Conservation (phyloP, 2,888 invertebrate genomes). For the Brenthis daphne region DNA sequence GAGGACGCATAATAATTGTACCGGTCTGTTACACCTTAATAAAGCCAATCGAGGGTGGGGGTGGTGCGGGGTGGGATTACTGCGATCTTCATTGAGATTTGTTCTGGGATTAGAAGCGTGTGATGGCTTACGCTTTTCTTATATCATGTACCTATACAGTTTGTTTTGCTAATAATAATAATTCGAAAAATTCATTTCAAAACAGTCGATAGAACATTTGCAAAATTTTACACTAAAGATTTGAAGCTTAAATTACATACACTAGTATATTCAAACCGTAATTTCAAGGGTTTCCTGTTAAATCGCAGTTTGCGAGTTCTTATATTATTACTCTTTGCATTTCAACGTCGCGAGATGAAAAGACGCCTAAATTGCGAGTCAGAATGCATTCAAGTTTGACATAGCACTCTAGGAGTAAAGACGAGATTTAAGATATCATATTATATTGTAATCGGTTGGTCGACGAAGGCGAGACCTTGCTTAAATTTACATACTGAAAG, state of each 20-base stretch:
- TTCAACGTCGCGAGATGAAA: slow-evolving; percentile 60
- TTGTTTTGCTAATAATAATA: background rate
- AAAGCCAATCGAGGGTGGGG: slow-evolving; percentile 76
- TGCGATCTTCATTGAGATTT: slow-evolving; percentile 82
- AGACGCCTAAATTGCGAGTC: slow-evolving; percentile 72
- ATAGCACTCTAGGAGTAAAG: slow-evolving; percentile 61
- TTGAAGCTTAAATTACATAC: background rate
- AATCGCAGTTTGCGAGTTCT: slow-evolving; percentile 33
- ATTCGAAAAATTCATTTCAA: too few relatives aligned
- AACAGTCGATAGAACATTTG: background rate
- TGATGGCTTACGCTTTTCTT: slow-evolving; percentile 55
- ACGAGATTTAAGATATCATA: slow-evolving; percentile 75
- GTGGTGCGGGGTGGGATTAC: slow-evolving; percentile 64
- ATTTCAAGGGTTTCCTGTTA: slow-evolving; percentile 28
- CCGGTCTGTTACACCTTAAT: slow-evolving; percentile 82
- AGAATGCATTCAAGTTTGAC: slow-evolving; percentile 69
- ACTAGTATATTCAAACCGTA: slow-evolving; percentile 26
- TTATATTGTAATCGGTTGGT: slow-evolving; percentile 73
- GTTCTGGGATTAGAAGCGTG: slow-evolving; percentile 79
- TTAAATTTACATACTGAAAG: slow-evolving; percentile 75
- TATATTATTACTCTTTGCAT: slow-evolving; percentile 40
- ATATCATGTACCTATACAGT: slow-evolving; percentile 20
- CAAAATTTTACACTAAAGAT: background rate
- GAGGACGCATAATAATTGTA: slow-evolving; percentile 82
- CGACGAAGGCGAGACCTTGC: slow-evolving; percentile 55